Conservation (phyloP, 2,888 invertebrate species). For the Spicauda simplicius region DNA sequence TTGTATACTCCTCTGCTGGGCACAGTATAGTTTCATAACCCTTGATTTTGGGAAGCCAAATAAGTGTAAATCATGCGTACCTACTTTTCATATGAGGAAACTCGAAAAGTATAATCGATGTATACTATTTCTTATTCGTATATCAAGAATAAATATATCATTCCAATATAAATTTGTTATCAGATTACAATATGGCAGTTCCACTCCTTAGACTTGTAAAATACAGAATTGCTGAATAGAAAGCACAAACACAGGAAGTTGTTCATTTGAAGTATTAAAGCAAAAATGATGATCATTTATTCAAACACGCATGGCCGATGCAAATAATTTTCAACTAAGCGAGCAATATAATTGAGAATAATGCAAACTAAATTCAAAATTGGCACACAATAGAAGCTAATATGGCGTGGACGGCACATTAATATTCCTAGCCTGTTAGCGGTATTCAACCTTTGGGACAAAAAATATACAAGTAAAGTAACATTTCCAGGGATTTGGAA, state of each 20-base stretch:
- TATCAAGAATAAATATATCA: no score
- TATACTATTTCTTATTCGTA: no score
- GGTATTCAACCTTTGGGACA: conserved; percentile 26
- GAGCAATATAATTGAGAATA: conserved; percentile 36
- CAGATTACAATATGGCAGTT: neutral
- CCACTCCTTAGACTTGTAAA: neutral
- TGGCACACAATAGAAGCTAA: conserved; percentile 45
- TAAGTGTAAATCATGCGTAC: no score
- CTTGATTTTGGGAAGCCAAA: no score
- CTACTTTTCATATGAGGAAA: no score
- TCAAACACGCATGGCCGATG: conserved; percentile 32
- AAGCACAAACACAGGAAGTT: conserved; percentile 21
- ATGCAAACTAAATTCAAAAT: conserved; percentile 41
- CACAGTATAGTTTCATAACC: no score
- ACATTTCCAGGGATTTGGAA: no score
- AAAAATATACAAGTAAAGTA: conserved; percentile 34
- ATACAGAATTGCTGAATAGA: neutral
- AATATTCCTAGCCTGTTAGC: conserved; percentile 45
- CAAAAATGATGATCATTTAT: conserved; percentile 36
- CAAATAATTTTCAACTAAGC: conserved; percentile 36
- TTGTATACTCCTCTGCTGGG: no score
- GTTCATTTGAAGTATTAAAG: conserved; percentile 29
- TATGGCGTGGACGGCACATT: conserved; percentile 48
- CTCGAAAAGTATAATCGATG: no score
- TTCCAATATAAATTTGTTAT: neutral